phyloP scores from a whole-genome alignment of 2,888 invertebrate species.

The Melieria crassipennis region DNA sequence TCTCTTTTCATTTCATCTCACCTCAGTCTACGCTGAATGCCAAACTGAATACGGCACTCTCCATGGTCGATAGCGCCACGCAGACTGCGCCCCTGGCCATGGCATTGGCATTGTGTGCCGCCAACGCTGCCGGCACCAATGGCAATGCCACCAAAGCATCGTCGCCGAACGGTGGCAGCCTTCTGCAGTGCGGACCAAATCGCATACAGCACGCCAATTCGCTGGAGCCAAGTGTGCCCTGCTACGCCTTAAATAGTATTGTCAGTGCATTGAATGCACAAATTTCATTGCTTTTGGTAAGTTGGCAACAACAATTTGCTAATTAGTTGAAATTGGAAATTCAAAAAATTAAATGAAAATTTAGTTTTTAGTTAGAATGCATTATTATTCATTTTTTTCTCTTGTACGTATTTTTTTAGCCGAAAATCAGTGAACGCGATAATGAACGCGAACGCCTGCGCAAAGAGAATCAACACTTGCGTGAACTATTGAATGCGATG shows the following conservation, averaged over 20 bases:
- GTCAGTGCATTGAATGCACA: conserved; percentile 73
- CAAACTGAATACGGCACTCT: conserved; percentile 42
- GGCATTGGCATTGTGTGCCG: conserved; percentile 17
- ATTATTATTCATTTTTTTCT: conserved; percentile 3
- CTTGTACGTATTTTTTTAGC: conserved; percentile 65
- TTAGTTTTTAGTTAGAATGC: background rate
- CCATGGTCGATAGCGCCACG: conserved; percentile 52
- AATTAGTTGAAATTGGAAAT: conserved; percentile 6
- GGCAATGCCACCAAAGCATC: background rate
- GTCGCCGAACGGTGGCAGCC: conserved; percentile 34
- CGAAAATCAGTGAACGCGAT: conserved; percentile 78
- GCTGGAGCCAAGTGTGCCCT: conserved; percentile 71
- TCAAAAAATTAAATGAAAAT: background rate
- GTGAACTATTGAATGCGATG: conserved; percentile 77
- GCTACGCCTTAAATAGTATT: conserved; percentile 72
- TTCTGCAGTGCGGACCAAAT: conserved; percentile 62
- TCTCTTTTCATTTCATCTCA: background rate
- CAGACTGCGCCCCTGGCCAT: conserved; percentile 45
- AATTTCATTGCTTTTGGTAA: conserved; percentile 76
- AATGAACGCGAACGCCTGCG: conserved; percentile 79
- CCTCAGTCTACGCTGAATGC: conserved; percentile 49
- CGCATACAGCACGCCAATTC: conserved; percentile 64
- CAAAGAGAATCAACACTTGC: conserved; percentile 76
- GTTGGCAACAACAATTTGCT: conserved; percentile 27
- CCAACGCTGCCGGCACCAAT: conserved; percentile 10